Evolutionary conservation across 1,140 invertebrate species (phyloP).

Genomic region (Belonocnema kinseyi): DNA sequence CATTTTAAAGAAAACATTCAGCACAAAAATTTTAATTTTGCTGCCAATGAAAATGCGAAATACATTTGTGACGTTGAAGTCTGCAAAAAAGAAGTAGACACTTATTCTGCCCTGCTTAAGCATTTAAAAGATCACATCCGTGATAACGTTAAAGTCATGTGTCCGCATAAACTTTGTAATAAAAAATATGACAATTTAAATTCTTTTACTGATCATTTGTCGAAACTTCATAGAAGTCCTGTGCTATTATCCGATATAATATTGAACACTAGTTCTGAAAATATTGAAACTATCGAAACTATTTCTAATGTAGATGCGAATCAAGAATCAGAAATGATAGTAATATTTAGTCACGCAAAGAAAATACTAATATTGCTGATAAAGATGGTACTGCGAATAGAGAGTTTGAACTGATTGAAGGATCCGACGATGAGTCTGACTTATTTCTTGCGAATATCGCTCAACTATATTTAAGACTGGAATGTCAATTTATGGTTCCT

Average conservation of each 20-base stretch:
- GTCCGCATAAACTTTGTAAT: conserved; percentile 11
- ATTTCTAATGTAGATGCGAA: background rate
- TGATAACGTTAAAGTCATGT: conserved; percentile 6
- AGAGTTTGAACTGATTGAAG: background rate
- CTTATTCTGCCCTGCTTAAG: conserved; percentile 6
- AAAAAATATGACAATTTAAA: too few relatives aligned
- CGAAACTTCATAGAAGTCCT: background rate
- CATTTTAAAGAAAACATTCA: background rate
- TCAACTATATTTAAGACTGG: too few relatives aligned
- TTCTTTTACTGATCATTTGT: conserved; percentile 1
- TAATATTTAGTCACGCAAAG: too few relatives aligned
- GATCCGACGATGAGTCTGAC: background rate
- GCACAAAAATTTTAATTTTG: too few relatives aligned
- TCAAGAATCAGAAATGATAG: background rate
- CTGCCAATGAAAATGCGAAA: too few relatives aligned
- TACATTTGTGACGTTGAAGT: too few relatives aligned
- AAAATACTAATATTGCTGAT: too few relatives aligned
- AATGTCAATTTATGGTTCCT: background rate
- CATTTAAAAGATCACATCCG: conserved; percentile 35
- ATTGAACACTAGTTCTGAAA: background rate
- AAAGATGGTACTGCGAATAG: too few relatives aligned
- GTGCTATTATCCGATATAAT: background rate
- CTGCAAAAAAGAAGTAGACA: too few relatives aligned
- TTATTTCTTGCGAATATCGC: background rate
- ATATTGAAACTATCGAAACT: background rate